Percentiles rank a stretch among this genome's conserved stretches.
Evolutionary conservation across 1,140 invertebrate genomes (phyloP).

Genomic region (Hormaphis cornu): DNA sequence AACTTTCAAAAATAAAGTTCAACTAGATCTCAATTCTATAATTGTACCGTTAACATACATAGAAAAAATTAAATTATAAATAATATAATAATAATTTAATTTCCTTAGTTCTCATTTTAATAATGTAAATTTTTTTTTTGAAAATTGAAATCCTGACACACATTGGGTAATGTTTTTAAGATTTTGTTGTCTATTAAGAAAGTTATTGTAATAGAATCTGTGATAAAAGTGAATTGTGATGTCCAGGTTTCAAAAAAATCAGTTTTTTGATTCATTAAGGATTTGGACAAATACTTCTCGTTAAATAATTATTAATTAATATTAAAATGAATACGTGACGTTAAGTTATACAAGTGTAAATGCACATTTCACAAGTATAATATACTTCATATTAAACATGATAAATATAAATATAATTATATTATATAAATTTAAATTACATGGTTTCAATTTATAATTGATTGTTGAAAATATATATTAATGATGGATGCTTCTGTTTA

Average conservation of each 20-base stretch:
- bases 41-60: background rate
- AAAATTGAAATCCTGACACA: constrained; percentile 4
- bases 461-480: background rate
- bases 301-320: background rate
- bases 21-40: constrained; percentile 24
- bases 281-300: background rate
- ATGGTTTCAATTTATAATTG: background rate
- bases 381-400: background rate
- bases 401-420: background rate
- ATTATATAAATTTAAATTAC: background rate
- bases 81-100: background rate
- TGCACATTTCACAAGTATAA: background rate
- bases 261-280: background rate
- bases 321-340: constrained; percentile 4
- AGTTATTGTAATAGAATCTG: background rate
- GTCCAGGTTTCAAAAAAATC: constrained; percentile 2
- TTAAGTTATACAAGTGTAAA: background rate
- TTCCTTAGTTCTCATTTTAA: background rate
- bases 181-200: background rate
- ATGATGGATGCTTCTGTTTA: background rate
- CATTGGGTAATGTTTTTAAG: background rate
- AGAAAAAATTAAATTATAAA: constrained; percentile 4
- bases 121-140: background rate
- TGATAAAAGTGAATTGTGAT: constrained; percentile 11
- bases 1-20: constrained; percentile 15